Percentiles rank a stretch among this genome's conserved stretches.
Evolutionary conservation across 1,140 invertebrate species (phyloP).

Genomic region (Pachypeltis micranthus): DNA sequence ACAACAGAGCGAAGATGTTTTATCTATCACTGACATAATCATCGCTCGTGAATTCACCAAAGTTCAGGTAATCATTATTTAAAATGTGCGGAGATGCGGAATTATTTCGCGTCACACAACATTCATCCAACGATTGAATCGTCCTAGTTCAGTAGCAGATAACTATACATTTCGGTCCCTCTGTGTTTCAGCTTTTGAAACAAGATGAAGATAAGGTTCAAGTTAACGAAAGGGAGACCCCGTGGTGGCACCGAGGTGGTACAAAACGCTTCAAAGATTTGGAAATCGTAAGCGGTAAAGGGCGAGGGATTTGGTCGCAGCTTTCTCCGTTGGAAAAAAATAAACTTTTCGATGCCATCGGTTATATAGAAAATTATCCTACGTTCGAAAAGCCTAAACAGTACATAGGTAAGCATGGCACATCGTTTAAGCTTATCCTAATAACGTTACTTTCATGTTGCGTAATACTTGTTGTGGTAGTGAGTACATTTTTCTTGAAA

Average conservation of each 20-base stretch:
- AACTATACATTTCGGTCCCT: no score
- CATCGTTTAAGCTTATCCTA: no score
- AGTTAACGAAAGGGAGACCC: slow-evolving; percentile 39
- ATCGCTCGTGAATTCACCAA: slow-evolving; percentile 70
- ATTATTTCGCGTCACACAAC: neutral
- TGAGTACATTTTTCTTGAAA: no score
- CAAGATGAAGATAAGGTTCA: slow-evolving; percentile 44
- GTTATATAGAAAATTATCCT: slow-evolving; percentile 35
- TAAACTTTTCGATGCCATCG: slow-evolving; percentile 49
- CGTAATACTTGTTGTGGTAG: no score
- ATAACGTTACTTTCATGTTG: no score
- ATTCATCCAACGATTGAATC: neutral
- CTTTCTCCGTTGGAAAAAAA: slow-evolving; percentile 53
- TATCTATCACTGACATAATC: slow-evolving; percentile 62
- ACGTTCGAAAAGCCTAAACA: slow-evolving; percentile 41
- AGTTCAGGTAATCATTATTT: slow-evolving; percentile 43
- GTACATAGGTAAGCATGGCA: slow-evolving; percentile 41
- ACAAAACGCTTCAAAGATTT: slow-evolving; percentile 27
- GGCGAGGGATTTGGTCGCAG: slow-evolving; percentile 46
- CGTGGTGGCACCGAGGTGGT: slow-evolving; percentile 38
- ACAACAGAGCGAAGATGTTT: slow-evolving; percentile 58
- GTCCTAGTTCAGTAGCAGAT: no score
- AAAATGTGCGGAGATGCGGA: neutral
- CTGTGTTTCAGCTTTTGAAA: slow-evolving; percentile 38
- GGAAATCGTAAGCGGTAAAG: slow-evolving; percentile 36